phyloP scores from a whole-genome alignment of 2,113 vertebrate genomes.

The Ovibos moschatus region DNA sequence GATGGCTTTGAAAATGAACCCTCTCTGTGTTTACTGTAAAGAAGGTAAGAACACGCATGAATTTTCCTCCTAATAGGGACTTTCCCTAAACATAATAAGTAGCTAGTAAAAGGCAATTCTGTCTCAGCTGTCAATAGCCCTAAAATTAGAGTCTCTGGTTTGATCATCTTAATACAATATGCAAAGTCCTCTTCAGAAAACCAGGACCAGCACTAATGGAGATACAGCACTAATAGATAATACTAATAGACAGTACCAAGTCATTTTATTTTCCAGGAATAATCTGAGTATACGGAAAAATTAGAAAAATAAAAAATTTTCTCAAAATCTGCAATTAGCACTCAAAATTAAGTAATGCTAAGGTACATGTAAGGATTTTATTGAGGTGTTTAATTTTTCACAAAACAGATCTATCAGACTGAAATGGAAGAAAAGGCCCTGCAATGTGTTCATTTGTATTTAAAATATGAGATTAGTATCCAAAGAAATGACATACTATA shows the following conservation, averaged over 20 bases:
- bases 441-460: background rate
- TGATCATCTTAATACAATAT: constrained; percentile 72
- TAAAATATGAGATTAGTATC: background rate
- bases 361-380: background rate
- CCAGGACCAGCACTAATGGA: constrained; percentile 30
- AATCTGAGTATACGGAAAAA: background rate
- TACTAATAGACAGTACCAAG: background rate
- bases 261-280: constrained; percentile 12
- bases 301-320: background rate
- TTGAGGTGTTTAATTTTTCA: background rate
- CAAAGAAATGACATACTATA: background rate
- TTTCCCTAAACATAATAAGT: constrained; percentile 79
- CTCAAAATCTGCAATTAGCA: background rate
- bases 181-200: constrained; percentile 64
- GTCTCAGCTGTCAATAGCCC: constrained; percentile 75
- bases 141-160: constrained; percentile 66
- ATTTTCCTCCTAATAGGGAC: constrained; percentile 68
- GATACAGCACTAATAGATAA: background rate
- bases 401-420: background rate
- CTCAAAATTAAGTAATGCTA: background rate
- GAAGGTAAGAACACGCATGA: constrained; percentile 64
- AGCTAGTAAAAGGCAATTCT: constrained; percentile 69
- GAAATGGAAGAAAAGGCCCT: background rate
- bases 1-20: constrained; percentile 45
- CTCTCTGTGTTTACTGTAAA: constrained; percentile 64